A percentile compares a stretch with the other conserved stretches of the same genome.
Evolutionary conservation across 2,888 invertebrate genomes (phyloP).

Genomic region (Fragum whitleyi): DNA sequence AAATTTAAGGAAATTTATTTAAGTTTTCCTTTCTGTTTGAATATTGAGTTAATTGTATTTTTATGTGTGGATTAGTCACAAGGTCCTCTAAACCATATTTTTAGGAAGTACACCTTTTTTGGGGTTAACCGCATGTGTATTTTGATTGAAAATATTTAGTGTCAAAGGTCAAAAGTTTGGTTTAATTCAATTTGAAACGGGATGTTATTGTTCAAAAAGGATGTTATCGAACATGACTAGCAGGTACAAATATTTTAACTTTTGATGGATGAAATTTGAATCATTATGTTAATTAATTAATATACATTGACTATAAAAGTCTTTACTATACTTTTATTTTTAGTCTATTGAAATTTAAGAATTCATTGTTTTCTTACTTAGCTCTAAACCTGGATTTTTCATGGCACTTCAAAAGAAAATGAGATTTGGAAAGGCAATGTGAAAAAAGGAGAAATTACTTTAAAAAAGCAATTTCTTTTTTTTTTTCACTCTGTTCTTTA

Average conservation of each 20-base stretch:
- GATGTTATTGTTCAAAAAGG: neutral
- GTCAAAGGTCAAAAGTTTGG: slow-evolving; percentile 24
- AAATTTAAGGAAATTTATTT: neutral
- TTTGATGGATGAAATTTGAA: neutral
- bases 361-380: neutral
- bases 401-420: neutral
- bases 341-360: neutral
- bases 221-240: neutral
- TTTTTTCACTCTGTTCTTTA: too few relatives aligned
- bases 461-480: neutral
- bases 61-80: slow-evolving; percentile 8
- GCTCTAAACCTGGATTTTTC: too few relatives aligned
- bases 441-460: neutral
- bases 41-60: neutral
- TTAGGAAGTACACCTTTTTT: slow-evolving; percentile 27
- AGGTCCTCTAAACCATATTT: slow-evolving; percentile 3
- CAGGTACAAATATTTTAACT: neutral
- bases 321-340: neutral
- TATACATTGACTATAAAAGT: too few relatives aligned
- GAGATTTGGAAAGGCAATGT: neutral
- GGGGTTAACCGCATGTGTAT: slow-evolving; percentile 28
- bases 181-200: slow-evolving; percentile 2
- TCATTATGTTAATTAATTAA: neutral
- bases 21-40: neutral
- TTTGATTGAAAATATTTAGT: slow-evolving; percentile 22